Percentiles rank a stretch among this genome's conserved stretches.
phyloP scores from a whole-genome alignment of 2,888 invertebrate species.

The Patella ulyssiponensis region DNA sequence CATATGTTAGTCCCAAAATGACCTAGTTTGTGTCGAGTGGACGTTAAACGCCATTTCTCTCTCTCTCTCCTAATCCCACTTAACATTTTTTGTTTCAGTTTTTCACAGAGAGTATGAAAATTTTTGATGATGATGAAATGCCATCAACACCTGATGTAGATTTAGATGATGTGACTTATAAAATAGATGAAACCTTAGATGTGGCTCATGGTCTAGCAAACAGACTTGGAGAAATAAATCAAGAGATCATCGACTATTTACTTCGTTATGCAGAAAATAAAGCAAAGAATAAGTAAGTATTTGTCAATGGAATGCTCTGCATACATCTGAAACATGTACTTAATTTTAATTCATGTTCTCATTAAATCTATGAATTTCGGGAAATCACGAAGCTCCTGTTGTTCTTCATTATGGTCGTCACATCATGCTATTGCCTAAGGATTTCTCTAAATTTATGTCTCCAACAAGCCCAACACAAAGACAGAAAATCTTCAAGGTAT shows the following conservation, averaged over 20 bases:
- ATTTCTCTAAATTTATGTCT: no score
- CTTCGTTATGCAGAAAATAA: constrained; percentile 64
- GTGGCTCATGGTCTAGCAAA: constrained; percentile 60
- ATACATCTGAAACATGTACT: neutral
- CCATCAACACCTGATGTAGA: constrained; percentile 62
- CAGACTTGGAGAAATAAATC: constrained; percentile 63
- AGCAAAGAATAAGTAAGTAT: constrained; percentile 67
- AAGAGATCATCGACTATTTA: constrained; percentile 66
- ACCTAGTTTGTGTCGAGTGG: no score
- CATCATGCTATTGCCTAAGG: no score
- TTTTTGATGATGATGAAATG: constrained; percentile 60
- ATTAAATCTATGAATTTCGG: no score
- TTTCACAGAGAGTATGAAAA: constrained; percentile 65
- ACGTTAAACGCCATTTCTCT: no score
- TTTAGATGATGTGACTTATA: constrained; percentile 59
- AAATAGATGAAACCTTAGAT: constrained; percentile 62
- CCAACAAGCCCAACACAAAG: no score
- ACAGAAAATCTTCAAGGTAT: no score
- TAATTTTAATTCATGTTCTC: neutral
- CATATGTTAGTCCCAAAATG: no score
- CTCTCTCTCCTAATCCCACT: no score
- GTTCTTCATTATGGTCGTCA: no score
- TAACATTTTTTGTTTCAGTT: no score
- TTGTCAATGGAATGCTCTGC: neutral
- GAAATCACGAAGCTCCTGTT: no score